Evolutionary conservation across 2,888 invertebrate species (phyloP).

Genomic region (Sepioteuthis lessoniana): DNA sequence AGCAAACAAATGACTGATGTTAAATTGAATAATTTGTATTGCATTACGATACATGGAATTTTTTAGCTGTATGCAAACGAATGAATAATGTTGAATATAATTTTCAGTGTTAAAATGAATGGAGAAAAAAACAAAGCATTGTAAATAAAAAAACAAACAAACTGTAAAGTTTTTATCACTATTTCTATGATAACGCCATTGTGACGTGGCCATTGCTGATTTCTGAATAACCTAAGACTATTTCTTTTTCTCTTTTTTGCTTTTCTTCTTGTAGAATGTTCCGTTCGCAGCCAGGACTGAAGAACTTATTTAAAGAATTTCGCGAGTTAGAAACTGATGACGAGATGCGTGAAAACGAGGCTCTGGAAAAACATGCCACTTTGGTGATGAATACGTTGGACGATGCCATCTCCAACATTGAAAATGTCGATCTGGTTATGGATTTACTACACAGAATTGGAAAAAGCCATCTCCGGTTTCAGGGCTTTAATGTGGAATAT

Average conservation of each 20-base stretch:
- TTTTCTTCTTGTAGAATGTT: slow-evolving; percentile 82
- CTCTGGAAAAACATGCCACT: slow-evolving; percentile 89
- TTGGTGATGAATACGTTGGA: slow-evolving; percentile 92
- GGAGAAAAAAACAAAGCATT: too few relatives aligned
- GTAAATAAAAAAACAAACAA: too few relatives aligned
- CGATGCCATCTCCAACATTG: slow-evolving; percentile 89
- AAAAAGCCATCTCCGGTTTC: slow-evolving; percentile 87
- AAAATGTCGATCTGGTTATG: slow-evolving; percentile 89
- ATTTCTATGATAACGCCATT: too few relatives aligned
- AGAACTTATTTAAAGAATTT: slow-evolving; percentile 79
- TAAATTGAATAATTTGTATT: too few relatives aligned
- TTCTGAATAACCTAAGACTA: too few relatives aligned
- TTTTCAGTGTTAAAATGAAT: too few relatives aligned
- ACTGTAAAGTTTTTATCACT: too few relatives aligned
- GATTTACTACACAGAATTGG: slow-evolving; percentile 88
- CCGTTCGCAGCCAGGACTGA: slow-evolving; percentile 86
- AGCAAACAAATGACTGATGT: too few relatives aligned
- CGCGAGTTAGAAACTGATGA: slow-evolving; percentile 86
- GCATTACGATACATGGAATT: too few relatives aligned
- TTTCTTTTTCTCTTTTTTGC: neutral
- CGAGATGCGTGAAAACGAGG: slow-evolving; percentile 86
- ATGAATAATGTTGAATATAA: too few relatives aligned
- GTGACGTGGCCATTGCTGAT: too few relatives aligned
- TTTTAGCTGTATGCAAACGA: too few relatives aligned
- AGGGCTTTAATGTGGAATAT: slow-evolving; percentile 89